These are phyloP conservation scores for Rhinogobio ventralis DNA, from an alignment of 2,797 vertebrate species.

Conservation along the genomic window DNA sequence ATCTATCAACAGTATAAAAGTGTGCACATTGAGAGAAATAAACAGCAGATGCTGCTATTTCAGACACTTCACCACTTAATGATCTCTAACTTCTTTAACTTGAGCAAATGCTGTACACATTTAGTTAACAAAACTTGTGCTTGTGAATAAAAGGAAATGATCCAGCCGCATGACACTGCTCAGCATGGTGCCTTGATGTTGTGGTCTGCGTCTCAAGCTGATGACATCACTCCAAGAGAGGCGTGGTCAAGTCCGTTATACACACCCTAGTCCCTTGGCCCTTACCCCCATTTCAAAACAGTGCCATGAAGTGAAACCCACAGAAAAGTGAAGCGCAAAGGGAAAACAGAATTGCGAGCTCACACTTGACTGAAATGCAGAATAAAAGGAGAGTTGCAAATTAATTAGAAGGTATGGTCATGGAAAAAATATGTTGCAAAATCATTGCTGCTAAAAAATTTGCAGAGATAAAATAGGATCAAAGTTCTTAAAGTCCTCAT, in stretches of 20 bases:
- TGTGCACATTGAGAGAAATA: no score
- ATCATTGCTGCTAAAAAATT: neutral
- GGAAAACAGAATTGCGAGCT: neutral
- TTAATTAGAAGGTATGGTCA: neutral
- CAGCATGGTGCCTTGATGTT: neutral
- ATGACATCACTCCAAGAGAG: no score
- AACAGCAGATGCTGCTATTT: no score
- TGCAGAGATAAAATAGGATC: neutral
- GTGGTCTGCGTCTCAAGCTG: neutral
- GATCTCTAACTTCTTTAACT: neutral
- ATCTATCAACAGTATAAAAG: no score
- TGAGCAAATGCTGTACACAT: neutral
- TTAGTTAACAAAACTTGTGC: neutral
- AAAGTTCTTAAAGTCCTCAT: neutral
- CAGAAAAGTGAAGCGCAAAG: neutral
- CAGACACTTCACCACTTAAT: no score
- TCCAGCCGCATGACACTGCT: neutral
- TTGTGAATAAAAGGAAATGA: neutral
- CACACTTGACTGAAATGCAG: neutral
- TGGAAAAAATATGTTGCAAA: neutral
- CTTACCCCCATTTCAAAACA: no score
- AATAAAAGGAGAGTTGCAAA: neutral
- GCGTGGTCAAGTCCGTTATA: no score
- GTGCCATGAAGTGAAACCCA: no score
- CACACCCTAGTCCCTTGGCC: no score